A percentile compares a stretch with the other conserved stretches of the same genome.
Evolutionary conservation across 2,888 invertebrate species (phyloP).

Genomic region (Dryococelus australis): DNA sequence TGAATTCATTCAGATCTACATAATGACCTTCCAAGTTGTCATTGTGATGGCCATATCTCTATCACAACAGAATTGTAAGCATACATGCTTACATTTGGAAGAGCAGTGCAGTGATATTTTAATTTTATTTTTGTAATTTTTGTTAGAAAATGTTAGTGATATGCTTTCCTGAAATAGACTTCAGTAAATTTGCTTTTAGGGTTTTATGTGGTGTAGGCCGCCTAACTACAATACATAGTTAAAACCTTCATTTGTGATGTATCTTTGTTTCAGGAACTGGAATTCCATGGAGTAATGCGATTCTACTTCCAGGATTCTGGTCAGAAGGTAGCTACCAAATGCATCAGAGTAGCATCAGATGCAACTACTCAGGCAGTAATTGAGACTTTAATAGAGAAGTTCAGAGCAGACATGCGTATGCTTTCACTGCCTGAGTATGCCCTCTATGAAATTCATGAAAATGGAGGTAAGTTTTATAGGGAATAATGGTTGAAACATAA

Average conservation of each 20-base stretch:
- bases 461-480: constrained; percentile 64
- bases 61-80: too few species aligned
- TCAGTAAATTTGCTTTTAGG: too few species aligned
- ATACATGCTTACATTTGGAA: too few species aligned
- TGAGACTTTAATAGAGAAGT: constrained; percentile 97
- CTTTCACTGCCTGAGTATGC: constrained; percentile 71
- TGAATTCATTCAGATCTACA: too few species aligned
- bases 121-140: too few species aligned
- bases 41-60: too few species aligned
- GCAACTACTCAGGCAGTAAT: constrained; percentile 97
- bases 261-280: constrained; percentile 76
- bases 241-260: neutral
- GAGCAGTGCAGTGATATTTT: too few species aligned
- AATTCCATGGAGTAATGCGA: constrained; percentile 99
- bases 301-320: constrained; percentile 99
- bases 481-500: neutral
- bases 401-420: constrained; percentile 99
- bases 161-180: neutral
- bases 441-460: constrained; percentile 76
- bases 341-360: constrained; percentile 96
- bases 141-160: too few species aligned
- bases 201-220: too few species aligned
- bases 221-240: too few species aligned
- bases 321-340: constrained; percentile 98
- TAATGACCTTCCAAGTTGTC: too few species aligned